phyloP scores from a whole-genome alignment of 1,140 invertebrate species.

The Lucilia cuprina region DNA sequence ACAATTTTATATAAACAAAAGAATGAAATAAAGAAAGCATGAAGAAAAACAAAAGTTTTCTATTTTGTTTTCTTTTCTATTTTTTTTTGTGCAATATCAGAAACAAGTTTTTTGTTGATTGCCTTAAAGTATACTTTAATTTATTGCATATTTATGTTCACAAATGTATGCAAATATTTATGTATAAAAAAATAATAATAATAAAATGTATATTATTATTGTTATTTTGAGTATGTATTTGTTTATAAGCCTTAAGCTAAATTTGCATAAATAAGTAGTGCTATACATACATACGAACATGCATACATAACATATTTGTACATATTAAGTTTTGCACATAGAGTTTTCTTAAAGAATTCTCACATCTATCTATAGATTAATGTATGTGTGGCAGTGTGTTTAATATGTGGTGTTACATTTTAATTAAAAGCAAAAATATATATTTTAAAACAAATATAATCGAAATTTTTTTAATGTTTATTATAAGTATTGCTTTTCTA shows the following conservation, averaged over 20 bases:
- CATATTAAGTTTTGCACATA: too few relatives aligned
- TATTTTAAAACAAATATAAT: not conserved
- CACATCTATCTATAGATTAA: too few relatives aligned
- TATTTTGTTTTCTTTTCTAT: too few relatives aligned
- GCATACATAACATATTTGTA: too few relatives aligned
- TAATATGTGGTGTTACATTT: not conserved
- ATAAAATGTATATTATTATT: too few relatives aligned
- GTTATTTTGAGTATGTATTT: not conserved
- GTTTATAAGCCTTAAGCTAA: not conserved
- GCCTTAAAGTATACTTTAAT: not conserved
- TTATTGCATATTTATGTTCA: not conserved
- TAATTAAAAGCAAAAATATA: not conserved
- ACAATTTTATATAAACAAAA: not conserved
- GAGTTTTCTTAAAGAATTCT: too few relatives aligned
- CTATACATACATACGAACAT: too few relatives aligned
- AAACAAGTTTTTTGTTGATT: not conserved
- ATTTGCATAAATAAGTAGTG: not conserved
- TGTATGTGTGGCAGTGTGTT: not conserved
- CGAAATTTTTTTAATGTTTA: not conserved
- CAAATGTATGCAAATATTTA: not conserved
- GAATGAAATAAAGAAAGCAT: not conserved
- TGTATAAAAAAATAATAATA: not conserved
- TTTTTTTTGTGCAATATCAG: not conserved
- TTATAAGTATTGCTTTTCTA: not conserved
- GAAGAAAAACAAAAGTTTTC: too few relatives aligned